Evolutionary conservation across 2,113 vertebrate genomes (phyloP), one percentile per base, ranked within the genome.

Genomic region (Grantiella picta): DNA sequence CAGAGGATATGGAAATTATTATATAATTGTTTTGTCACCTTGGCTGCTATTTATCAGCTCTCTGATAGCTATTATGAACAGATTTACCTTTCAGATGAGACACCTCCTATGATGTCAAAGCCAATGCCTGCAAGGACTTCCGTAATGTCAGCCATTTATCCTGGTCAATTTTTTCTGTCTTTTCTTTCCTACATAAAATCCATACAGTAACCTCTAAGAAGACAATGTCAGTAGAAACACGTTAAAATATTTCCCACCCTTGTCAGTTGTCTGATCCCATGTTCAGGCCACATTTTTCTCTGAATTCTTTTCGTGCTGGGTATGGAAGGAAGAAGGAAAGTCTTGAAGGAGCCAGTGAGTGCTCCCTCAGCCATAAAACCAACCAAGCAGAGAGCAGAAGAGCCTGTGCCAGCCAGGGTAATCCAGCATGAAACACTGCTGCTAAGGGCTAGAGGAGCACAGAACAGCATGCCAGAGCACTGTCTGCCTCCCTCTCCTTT

Each of bases 401-500:
- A 54, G 11, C 10, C 45, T 3, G 2, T 13, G 42, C 7, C 28
- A 47, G 21, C 28, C 47, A 20, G 21, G 13, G 31, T 14, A 33
- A 44, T 66, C 38, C 47, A 17, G 19, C 0, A 1, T 29, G 60
- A 63, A 73, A 31, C 17, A 7, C 16, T 57, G 50, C 8, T 52
- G 31, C 86, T 63, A 27, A 17, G 8, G 35, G 28, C 71, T 36
- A 33, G 12, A 70, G 33, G 24, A 92, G 9, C 22, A 18, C 12
- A 20, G 1, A 11, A 4, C 35, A 40, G 12, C 2, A 0, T 66
- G n/a, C 8, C 3, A 5, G 40, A 68, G 22, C 66, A 44, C 28
- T 10, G 4, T 13, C 36, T 65, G 12, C 7, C 7, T 78, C 92
- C 35, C 20, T 64, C 35, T 66, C 16, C 73, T 70, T 38, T 86